Evolutionary conservation across 2,113 vertebrate genomes (phyloP).

Genomic region (Rynchops niger): DNA sequence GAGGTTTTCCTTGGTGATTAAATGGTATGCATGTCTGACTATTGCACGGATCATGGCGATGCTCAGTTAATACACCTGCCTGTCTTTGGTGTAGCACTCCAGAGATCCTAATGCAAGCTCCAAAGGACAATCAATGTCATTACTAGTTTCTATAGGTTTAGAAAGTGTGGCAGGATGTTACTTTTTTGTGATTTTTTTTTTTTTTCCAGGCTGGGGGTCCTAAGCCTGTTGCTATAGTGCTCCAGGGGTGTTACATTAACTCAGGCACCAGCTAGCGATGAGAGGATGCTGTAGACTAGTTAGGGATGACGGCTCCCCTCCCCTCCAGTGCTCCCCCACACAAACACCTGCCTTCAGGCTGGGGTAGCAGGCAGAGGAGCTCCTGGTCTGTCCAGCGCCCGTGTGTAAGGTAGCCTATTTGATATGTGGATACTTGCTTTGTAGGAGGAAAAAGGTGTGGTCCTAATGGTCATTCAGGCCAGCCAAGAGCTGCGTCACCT

Average conservation of each 20-base stretch:
- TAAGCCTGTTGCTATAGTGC: neutral
- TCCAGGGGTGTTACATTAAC: neutral
- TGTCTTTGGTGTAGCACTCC: neutral
- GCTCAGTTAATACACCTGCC: no score
- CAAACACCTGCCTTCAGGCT: neutral
- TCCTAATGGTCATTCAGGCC: neutral
- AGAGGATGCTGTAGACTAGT: neutral
- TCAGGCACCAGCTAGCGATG: neutral
- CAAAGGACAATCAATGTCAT: neutral
- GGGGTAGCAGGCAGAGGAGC: neutral
- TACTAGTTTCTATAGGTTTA: neutral
- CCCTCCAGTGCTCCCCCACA: neutral
- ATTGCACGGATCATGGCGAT: neutral
- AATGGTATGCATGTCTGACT: neutral
- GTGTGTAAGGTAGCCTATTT: neutral
- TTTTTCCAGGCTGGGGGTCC: neutral
- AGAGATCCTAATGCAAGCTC: neutral
- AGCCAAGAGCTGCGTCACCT: neutral
- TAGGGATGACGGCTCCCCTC: neutral
- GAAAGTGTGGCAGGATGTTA: neutral
- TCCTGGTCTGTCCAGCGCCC: accelerated
- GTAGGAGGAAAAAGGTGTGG: neutral
- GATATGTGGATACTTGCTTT: neutral
- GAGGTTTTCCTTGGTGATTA: neutral
- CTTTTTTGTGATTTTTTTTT: neutral